Conservation (phyloP, 2,113 vertebrate species). For the Tupaia chinensis region DNA sequence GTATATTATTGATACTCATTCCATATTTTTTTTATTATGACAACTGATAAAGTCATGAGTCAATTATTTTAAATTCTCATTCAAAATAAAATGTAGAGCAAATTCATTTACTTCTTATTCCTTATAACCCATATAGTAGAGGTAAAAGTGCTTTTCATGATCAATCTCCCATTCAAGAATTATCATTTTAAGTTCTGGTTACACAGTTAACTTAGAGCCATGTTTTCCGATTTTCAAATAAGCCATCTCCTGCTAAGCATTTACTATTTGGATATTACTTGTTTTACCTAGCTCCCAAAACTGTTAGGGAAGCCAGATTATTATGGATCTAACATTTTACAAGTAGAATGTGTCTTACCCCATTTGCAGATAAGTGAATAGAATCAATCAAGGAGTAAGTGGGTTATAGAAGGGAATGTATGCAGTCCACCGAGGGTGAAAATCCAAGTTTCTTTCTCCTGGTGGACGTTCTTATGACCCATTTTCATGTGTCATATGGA, state of each 20-base stretch:
- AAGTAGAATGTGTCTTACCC: neutral
- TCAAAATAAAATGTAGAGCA: neutral
- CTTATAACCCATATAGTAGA: neutral
- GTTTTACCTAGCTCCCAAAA: neutral
- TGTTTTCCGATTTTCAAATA: neutral
- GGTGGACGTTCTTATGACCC: neutral
- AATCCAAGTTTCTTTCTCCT: neutral
- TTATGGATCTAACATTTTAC: neutral
- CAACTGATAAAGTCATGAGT: neutral
- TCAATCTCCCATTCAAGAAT: neutral
- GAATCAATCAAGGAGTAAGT: neutral
- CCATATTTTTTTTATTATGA: neutral
- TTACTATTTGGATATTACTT: slow-evolving; percentile 3
- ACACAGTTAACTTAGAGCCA: neutral
- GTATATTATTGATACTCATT: neutral
- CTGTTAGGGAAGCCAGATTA: slow-evolving; percentile 27
- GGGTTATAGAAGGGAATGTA: neutral
- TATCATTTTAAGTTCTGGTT: neutral
- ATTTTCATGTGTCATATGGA: neutral
- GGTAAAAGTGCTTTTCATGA: neutral
- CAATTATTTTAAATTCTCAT: neutral
- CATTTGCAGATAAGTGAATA: neutral
- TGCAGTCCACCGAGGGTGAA: neutral
- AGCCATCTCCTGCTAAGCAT: neutral
- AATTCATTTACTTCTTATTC: neutral